These are phyloP conservation scores for Scytalopus superciliaris DNA, from an alignment of 2,113 vertebrate species.

Conservation along the genomic window DNA sequence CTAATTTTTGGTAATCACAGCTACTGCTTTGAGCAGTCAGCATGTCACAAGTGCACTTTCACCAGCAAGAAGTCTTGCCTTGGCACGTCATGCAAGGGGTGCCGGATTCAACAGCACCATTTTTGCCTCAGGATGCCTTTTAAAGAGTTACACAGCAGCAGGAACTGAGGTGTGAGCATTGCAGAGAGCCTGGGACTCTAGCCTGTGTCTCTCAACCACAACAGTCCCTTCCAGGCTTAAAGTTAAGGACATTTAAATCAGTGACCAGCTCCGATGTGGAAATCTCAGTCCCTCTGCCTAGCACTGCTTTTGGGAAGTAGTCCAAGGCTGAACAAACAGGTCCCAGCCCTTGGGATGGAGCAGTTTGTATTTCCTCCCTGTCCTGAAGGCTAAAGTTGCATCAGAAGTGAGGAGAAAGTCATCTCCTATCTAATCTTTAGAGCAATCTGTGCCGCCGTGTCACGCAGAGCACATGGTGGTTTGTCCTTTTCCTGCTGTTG, in stretches of 20 bases:
- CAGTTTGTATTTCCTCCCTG: not conserved
- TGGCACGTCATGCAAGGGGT: accelerated
- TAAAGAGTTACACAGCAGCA: not conserved
- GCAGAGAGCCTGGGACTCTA: not conserved
- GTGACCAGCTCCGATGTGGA: not conserved
- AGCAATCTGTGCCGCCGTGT: not conserved
- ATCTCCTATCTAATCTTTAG: not conserved
- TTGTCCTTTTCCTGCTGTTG: slow-evolving; percentile 18
- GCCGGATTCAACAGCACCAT: accelerated
- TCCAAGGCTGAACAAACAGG: slow-evolving; percentile 8
- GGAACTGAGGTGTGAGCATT: not conserved
- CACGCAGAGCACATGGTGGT: not conserved
- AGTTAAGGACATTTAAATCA: not conserved
- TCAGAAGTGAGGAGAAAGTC: not conserved
- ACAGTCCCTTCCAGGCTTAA: not conserved
- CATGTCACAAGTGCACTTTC: accelerated
- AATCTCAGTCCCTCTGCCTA: not conserved
- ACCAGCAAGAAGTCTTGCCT: not conserved
- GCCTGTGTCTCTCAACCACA: not conserved
- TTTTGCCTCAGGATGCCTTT: not conserved
- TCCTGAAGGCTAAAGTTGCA: not conserved
- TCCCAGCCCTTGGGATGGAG: not conserved
- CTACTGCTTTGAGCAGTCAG: not conserved
- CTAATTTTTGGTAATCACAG: not conserved
- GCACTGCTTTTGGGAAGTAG: not conserved